A percentile compares a stretch with the other conserved stretches of the same genome.
Evolutionary conservation across 2,888 invertebrate genomes (phyloP).

Genomic region (Ectobius pallidus): DNA sequence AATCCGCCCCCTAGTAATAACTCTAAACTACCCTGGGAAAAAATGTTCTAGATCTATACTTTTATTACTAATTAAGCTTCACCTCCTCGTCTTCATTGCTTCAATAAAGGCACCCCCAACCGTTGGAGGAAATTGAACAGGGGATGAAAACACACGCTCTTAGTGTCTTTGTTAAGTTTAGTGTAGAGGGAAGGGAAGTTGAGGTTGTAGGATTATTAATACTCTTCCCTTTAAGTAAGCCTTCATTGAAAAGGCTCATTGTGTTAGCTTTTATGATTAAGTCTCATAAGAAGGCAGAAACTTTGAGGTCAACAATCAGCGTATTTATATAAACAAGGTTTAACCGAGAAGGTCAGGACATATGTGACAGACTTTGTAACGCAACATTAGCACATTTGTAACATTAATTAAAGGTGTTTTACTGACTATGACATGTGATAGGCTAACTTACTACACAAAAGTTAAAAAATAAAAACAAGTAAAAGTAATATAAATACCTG

Average conservation of each 20-base stretch:
- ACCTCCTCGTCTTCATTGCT: background rate
- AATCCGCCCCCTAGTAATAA: too few relatives aligned
- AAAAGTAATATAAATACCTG: too few relatives aligned
- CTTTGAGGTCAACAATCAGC: constrained; percentile 1
- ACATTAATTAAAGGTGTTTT: too few relatives aligned
- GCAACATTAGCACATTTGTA: too few relatives aligned
- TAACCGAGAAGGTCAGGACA: background rate
- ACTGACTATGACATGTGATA: too few relatives aligned
- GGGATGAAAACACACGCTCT: background rate
- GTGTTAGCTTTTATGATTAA: constrained; percentile 41
- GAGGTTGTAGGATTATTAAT: constrained; percentile 39
- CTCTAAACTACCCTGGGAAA: too few relatives aligned
- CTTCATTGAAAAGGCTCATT: constrained; percentile 38
- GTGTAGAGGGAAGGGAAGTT: background rate
- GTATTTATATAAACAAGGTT: constrained; percentile 1
- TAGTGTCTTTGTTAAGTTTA: background rate
- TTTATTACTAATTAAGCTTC: background rate
- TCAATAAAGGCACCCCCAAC: background rate
- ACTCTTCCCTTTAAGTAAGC: constrained; percentile 36
- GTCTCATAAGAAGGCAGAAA: constrained; percentile 32
- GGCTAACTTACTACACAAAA: too few relatives aligned
- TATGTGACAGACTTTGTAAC: too few relatives aligned
- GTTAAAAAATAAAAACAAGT: too few relatives aligned
- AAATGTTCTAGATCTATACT: too few relatives aligned
- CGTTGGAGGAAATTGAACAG: background rate